Conservation (phyloP, 1,140 invertebrate genomes). For the Neotoxoptera formosana region DNA sequence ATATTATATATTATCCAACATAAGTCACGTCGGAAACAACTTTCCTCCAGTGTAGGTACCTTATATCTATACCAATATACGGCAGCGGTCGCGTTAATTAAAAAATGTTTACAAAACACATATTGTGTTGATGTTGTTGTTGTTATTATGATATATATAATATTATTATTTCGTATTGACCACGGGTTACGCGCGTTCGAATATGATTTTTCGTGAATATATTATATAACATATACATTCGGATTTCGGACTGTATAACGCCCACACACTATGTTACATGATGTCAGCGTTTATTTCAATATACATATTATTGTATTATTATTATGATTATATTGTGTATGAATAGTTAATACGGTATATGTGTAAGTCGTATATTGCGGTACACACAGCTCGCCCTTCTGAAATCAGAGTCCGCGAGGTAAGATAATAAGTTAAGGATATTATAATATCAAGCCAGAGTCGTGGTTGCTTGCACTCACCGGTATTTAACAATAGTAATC, state of each 20-base stretch:
- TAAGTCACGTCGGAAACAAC: slow-evolving; percentile 36
- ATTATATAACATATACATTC: too few species aligned
- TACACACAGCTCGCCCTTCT: background rate
- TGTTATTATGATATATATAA: slow-evolving; percentile 9
- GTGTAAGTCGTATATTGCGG: background rate
- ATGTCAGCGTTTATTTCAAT: background rate
- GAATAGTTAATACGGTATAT: background rate
- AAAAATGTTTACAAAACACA: background rate
- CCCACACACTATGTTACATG: background rate
- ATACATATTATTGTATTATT: background rate
- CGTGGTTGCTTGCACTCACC: background rate
- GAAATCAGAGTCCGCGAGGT: background rate
- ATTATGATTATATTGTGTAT: background rate
- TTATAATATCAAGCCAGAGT: background rate
- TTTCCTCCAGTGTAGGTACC: background rate
- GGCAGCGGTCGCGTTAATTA: background rate
- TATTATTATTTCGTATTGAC: too few species aligned
- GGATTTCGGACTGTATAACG: background rate
- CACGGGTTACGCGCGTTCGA: background rate
- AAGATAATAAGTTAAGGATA: background rate
- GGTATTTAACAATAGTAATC: background rate
- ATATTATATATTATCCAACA: slow-evolving; percentile 22
- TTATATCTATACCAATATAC: too few species aligned
- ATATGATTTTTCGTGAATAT: background rate
- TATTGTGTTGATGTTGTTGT: background rate